Conservation (phyloP, 2,797 vertebrate species). For the Garrulus glandarius region DNA sequence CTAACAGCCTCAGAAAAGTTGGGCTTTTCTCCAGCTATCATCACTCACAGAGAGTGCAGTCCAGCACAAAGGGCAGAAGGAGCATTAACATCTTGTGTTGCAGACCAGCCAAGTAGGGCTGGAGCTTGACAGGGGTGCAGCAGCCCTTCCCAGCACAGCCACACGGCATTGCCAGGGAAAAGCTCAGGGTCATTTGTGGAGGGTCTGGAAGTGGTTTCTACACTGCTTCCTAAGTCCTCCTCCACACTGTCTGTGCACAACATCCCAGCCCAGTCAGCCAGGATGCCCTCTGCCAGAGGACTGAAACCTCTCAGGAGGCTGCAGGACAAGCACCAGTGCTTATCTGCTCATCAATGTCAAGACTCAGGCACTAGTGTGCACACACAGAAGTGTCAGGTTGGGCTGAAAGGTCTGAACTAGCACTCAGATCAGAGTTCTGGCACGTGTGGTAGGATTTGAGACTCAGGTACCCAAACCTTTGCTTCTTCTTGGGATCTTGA, state of each 20-base stretch:
- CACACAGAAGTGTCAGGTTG: neutral
- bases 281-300: neutral
- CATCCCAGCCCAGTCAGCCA: neutral
- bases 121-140: neutral
- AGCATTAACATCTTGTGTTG: neutral
- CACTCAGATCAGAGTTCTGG: neutral
- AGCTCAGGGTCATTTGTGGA: rapidly evolving
- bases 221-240: neutral
- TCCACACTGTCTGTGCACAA: rapidly evolving
- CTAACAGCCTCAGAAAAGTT: neutral
- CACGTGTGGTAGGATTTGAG: neutral
- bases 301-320: neutral
- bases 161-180: rapidly evolving
- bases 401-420: neutral
- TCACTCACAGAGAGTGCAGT: neutral
- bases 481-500: neutral
- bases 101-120: neutral
- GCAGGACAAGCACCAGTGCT: neutral
- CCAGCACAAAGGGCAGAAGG: neutral
- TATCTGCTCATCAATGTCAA: neutral
- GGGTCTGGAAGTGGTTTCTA: neutral
- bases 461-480: neutral
- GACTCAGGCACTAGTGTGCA: neutral
- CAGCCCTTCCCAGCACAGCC: neutral
- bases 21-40: neutral